These are phyloP conservation scores for Aleiodes testaceus DNA, from an alignment of 2,888 invertebrate species.

Conservation along the genomic window DNA sequence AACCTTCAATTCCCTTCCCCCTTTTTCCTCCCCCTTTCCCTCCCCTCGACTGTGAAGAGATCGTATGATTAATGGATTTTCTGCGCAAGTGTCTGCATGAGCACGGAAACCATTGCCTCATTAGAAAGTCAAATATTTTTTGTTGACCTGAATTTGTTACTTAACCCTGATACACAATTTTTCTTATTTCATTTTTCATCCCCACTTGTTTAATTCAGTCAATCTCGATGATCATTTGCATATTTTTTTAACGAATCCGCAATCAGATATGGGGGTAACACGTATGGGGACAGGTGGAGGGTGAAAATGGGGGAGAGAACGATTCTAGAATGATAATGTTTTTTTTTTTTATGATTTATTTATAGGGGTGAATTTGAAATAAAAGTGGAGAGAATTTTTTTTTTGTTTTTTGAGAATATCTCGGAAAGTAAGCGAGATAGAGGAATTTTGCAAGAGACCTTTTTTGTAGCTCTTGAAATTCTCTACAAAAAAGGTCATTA, in stretches of 20 bases:
- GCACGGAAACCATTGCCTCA: conserved; percentile 46
- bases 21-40: background rate
- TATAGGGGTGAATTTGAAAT: no score
- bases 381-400: no score
- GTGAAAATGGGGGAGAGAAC: no score
- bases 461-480: no score
- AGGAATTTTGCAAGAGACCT: no score
- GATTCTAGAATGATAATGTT: no score
- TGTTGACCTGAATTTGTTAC: conserved; percentile 49
- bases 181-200: conserved; percentile 19
- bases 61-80: conserved; percentile 53
- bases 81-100: conserved; percentile 44
- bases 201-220: background rate
- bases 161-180: conserved; percentile 11
- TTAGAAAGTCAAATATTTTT: conserved; percentile 56
- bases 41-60: background rate
- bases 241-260: background rate
- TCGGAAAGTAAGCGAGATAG: no score
- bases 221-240: conserved; percentile 17
- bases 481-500: no score
- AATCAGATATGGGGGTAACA: no score
- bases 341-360: no score
- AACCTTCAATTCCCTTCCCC: background rate
- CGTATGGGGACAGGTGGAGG: no score
- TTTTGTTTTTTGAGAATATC: no score